Evolutionary conservation across 2,888 invertebrate species (phyloP).

Genomic region (Helleia helle): DNA sequence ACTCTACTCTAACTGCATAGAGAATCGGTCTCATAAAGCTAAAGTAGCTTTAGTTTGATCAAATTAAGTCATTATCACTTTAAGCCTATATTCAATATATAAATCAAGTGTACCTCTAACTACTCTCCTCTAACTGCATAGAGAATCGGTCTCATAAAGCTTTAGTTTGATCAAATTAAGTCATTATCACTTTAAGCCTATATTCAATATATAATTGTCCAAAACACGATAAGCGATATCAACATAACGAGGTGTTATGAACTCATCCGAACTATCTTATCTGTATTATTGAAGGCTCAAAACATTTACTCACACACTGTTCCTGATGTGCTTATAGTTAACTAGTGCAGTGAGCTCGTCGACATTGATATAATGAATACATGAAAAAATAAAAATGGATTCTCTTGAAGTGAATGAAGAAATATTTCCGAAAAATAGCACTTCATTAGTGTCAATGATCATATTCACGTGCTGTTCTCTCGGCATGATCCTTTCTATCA

Average conservation of each 20-base stretch:
- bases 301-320: not conserved
- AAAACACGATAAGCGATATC: conserved; percentile 2
- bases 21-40: too few relatives aligned
- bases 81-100: too few relatives aligned
- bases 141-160: too few relatives aligned
- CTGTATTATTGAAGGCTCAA: not conserved
- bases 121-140: too few relatives aligned
- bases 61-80: too few relatives aligned
- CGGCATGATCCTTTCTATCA: conserved; percentile 37
- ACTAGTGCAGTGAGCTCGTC: not conserved
- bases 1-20: too few relatives aligned
- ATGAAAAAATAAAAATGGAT: not conserved
- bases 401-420: not conserved
- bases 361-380: not conserved
- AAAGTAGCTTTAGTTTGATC: too few relatives aligned
- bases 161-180: too few relatives aligned
- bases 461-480: conserved; percentile 35
- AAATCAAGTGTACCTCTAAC: too few relatives aligned
- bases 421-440: conserved; percentile 17
- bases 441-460: conserved; percentile 24
- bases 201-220: not conserved
- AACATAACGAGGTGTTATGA: not conserved
- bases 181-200: too few relatives aligned
- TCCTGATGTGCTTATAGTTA: not conserved
- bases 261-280: conserved; percentile 7